Conservation (phyloP, 2,797 vertebrate species). For the Periophthalmus magnuspinnatus region DNA sequence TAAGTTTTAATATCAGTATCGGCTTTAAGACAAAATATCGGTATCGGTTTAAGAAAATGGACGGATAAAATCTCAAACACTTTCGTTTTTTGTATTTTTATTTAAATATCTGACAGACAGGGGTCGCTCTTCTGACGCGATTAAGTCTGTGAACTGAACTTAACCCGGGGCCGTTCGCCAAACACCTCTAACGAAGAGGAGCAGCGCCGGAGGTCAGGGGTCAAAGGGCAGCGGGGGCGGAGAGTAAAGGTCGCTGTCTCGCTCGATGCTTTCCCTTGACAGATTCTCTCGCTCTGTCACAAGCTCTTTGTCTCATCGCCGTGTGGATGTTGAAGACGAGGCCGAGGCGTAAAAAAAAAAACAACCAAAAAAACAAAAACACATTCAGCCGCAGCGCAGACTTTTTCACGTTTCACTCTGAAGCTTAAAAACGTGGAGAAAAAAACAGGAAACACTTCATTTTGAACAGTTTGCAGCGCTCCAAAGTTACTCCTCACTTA, state of each 20-base stretch:
- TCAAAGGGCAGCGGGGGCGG: slow-evolving; percentile 26
- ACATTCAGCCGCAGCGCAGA: not conserved
- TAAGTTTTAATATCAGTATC: too few relatives aligned
- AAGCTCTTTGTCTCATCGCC: not conserved
- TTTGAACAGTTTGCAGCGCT: too few relatives aligned
- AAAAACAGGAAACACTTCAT: too few relatives aligned
- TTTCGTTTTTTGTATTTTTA: too few relatives aligned
- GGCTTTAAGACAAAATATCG: too few relatives aligned
- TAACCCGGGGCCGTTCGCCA: slow-evolving; percentile 38
- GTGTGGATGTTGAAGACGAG: too few relatives aligned
- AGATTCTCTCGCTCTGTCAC: slow-evolving; percentile 4
- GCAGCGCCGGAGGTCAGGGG: slow-evolving; percentile 26
- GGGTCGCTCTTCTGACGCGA: not conserved
- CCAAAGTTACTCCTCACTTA: too few relatives aligned
- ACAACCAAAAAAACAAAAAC: too few relatives aligned
- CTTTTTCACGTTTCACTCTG: not conserved
- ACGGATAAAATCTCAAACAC: too few relatives aligned
- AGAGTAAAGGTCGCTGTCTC: not conserved
- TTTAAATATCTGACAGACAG: not conserved
- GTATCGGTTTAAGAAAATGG: too few relatives aligned
- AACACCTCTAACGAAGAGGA: slow-evolving; percentile 46
- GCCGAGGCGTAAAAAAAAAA: not conserved
- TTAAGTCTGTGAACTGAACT: slow-evolving; percentile 56
- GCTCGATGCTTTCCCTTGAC: not conserved
- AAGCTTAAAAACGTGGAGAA: too few relatives aligned